A percentile compares a stretch with the other conserved stretches of the same genome.
Conservation (phyloP, 1,140 invertebrate genomes). For the Bombus pascuorum region DNA sequence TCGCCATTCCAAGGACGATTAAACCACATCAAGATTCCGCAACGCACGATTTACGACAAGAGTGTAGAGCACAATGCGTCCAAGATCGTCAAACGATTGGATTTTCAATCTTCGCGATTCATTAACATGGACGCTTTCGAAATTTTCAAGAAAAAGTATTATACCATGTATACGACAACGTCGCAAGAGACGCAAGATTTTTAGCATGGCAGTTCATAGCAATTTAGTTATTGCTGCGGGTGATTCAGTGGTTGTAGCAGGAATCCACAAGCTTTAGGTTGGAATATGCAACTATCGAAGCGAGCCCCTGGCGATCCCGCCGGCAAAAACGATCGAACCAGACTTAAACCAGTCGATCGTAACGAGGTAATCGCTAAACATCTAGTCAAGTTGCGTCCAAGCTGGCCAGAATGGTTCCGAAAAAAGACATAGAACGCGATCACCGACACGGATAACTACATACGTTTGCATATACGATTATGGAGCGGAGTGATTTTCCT, state of each 20-base stretch:
- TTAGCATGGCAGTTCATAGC: neutral
- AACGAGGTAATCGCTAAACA: conserved; percentile 46
- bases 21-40: neutral
- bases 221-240: neutral
- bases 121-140: neutral
- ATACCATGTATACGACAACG: too few relatives aligned
- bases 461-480: neutral
- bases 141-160: neutral
- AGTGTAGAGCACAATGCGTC: neutral
- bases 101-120: neutral
- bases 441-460: conserved; percentile 12
- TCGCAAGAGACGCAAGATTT: neutral
- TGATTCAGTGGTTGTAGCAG: neutral
- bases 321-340: conserved; percentile 21
- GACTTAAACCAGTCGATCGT: conserved; percentile 46
- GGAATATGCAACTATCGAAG: conserved; percentile 1
- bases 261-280: neutral
- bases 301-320: neutral
- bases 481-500: neutral
- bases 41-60: neutral
- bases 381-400: conserved; percentile 5
- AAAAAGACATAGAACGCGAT: conserved; percentile 22
- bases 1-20: conserved; percentile 1
- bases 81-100: neutral
- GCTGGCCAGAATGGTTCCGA: neutral